Percentiles rank a stretch among this genome's conserved stretches.
Conservation (phyloP, 2,113 vertebrate genomes). For the Varanus salvator region DNA sequence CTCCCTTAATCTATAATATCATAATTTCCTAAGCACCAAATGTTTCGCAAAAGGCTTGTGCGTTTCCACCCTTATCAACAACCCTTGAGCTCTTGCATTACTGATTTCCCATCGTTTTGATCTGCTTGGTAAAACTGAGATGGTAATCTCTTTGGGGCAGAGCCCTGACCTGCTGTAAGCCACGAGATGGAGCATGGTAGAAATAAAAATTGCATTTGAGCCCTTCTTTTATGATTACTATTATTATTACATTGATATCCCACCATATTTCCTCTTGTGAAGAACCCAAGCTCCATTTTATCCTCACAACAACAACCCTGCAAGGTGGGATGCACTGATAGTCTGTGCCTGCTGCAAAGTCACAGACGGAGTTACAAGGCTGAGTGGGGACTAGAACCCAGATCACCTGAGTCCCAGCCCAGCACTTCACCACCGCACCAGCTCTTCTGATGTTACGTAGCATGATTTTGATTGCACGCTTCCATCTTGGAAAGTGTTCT, state of each 20-base stretch:
- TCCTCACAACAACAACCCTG: no score
- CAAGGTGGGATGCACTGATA: no score
- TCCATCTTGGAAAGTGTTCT: not conserved
- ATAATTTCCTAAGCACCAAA: not conserved
- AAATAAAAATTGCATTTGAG: not conserved
- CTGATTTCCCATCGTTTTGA: not conserved
- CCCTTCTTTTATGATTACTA: not conserved
- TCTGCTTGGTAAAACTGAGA: not conserved
- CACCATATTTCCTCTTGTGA: no score
- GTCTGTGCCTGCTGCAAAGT: no score
- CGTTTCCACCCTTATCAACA: not conserved
- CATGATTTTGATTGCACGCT: not conserved
- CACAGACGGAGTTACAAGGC: no score
- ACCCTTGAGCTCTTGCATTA: not conserved
- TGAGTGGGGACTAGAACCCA: no score
- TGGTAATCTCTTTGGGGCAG: not conserved
- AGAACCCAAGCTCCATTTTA: no score
- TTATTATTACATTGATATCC: no score
- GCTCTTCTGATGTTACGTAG: not conserved
- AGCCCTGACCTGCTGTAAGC: not conserved
- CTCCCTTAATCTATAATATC: no score
- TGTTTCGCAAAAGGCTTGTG: no score
- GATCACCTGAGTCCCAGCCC: no score
- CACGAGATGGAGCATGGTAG: not conserved
- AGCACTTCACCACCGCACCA: no score